phyloP scores from a whole-genome alignment of 2,113 vertebrate species.

The Corythoichthys intestinalis region DNA sequence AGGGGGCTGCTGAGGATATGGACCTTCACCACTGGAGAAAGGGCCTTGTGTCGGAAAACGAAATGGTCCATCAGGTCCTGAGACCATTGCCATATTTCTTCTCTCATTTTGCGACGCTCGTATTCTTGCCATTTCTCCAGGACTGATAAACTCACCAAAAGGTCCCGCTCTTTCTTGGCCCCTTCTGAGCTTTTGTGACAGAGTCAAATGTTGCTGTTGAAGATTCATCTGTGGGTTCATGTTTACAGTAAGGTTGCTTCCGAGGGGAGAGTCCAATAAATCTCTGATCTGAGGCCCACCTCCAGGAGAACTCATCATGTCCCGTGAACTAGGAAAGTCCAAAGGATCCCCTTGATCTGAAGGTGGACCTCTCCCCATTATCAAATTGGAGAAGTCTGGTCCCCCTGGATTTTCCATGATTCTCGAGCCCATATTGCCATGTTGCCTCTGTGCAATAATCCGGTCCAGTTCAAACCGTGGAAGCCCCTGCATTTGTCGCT shows the following conservation, averaged over 20 bases:
- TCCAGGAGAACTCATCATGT: slow-evolving; percentile 83
- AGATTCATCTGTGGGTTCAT: slow-evolving; percentile 85
- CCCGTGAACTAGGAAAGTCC: slow-evolving; percentile 83
- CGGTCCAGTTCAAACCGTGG: slow-evolving; percentile 79
- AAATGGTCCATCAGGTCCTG: slow-evolving; percentile 71
- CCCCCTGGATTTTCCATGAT: slow-evolving; percentile 73
- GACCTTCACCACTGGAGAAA: slow-evolving; percentile 75
- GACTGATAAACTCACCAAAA: slow-evolving; percentile 74
- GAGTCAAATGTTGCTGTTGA: slow-evolving; percentile 81
- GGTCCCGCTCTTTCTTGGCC: slow-evolving; percentile 67
- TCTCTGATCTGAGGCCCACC: slow-evolving; percentile 80
- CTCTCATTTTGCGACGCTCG: slow-evolving; percentile 79
- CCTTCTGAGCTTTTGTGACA: slow-evolving; percentile 85
- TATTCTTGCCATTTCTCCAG: slow-evolving; percentile 81
- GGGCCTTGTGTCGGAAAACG: slow-evolving; percentile 80
- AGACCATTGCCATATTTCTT: slow-evolving; percentile 80
- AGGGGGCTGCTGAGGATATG: slow-evolving; percentile 79
- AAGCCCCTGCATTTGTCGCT: slow-evolving; percentile 82
- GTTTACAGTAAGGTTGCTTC: slow-evolving; percentile 83
- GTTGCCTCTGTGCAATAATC: slow-evolving; percentile 84
- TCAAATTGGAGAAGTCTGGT: slow-evolving; percentile 62
- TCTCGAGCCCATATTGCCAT: slow-evolving; percentile 61
- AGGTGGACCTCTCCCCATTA: slow-evolving; percentile 60
- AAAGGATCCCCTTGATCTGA: slow-evolving; percentile 67
- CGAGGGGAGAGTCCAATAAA: slow-evolving; percentile 79